Evolutionary conservation across 2,113 vertebrate species (phyloP).

Genomic region (Scomber scombrus): DNA sequence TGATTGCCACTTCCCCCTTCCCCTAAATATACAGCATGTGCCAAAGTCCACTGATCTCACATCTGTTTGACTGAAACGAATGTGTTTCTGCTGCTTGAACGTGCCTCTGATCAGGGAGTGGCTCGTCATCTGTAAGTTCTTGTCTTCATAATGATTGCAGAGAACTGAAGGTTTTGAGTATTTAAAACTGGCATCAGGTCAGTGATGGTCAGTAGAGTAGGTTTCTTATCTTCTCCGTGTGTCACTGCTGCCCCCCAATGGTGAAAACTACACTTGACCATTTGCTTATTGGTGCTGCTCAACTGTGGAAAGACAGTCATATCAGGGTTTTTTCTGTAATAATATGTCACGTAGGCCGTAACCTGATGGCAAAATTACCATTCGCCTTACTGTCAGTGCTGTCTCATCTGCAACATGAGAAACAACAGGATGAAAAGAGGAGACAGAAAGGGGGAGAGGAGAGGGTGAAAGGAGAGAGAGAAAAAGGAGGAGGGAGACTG

Average conservation of each 20-base stretch:
- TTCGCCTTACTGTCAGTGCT: background rate
- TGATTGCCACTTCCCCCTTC: conserved; percentile 60
- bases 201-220: conserved; percentile 36
- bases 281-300: background rate
- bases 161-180: background rate
- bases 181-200: conserved; percentile 23
- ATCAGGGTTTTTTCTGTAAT: background rate
- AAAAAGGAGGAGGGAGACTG: conserved; percentile 59
- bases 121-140: background rate
- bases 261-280: conserved; percentile 45
- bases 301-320: background rate
- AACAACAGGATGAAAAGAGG: conserved; percentile 34
- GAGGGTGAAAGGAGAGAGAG: conserved; percentile 46
- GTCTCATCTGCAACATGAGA: conserved; percentile 14
- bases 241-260: conserved; percentile 76
- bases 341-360: background rate
- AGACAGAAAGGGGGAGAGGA: conserved; percentile 30
- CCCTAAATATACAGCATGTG: conserved; percentile 20
- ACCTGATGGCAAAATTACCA: background rate
- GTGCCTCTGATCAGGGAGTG: conserved; percentile 11
- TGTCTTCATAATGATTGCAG: background rate
- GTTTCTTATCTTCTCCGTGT: conserved; percentile 11
- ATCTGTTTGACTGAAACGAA: conserved; percentile 19
- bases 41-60: conserved; percentile 46
- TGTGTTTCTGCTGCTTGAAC: conserved; percentile 6